These are phyloP conservation scores for Ophion slaviceki DNA, from an alignment of 2,888 invertebrate species.

Conservation along the genomic window DNA sequence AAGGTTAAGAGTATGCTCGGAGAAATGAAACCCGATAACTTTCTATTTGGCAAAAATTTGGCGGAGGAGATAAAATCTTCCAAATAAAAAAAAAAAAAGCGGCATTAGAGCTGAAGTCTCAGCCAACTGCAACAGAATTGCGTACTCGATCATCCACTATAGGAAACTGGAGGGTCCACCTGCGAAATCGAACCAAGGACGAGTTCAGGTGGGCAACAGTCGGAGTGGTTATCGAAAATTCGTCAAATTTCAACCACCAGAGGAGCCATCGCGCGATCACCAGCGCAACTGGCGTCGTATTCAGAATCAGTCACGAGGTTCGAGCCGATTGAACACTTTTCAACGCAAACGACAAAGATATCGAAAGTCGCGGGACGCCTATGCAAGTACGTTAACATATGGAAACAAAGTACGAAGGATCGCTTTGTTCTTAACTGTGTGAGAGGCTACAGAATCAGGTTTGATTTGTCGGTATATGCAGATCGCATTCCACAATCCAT, in stretches of 20 bases:
- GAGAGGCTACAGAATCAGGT: slow-evolving; percentile 63
- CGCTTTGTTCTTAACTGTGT: slow-evolving; percentile 22
- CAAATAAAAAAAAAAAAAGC: slow-evolving; percentile 64
- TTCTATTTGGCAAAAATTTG: slow-evolving; percentile 64
- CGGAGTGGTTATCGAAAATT: slow-evolving; percentile 36
- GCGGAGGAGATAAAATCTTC: slow-evolving; percentile 55
- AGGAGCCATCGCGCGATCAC: slow-evolving; percentile 52
- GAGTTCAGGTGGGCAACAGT: slow-evolving; percentile 52
- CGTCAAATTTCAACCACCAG: slow-evolving; percentile 28
- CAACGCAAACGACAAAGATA: slow-evolving; percentile 42
- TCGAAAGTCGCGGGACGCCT: slow-evolving; percentile 64
- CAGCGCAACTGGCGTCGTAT: slow-evolving; percentile 48
- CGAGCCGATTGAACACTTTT: slow-evolving; percentile 27
- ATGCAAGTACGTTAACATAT: slow-evolving; percentile 18
- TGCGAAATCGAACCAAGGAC: slow-evolving; percentile 29
- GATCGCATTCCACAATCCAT: slow-evolving; percentile 36
- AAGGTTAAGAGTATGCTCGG: slow-evolving; percentile 59
- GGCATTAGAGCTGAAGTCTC: slow-evolving; percentile 51
- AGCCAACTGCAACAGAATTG: too few species aligned
- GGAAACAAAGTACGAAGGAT: slow-evolving; percentile 18
- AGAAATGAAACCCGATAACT: slow-evolving; percentile 49
- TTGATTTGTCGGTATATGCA: slow-evolving; percentile 51
- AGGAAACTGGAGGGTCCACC: slow-evolving; percentile 50
- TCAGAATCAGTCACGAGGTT: slow-evolving; percentile 45
- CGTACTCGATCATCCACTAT: slow-evolving; percentile 2